Evolutionary conservation across 2,113 vertebrate genomes (phyloP), one percentile per base, ranked within the genome.

Genomic region (Irena cyanogastra): DNA sequence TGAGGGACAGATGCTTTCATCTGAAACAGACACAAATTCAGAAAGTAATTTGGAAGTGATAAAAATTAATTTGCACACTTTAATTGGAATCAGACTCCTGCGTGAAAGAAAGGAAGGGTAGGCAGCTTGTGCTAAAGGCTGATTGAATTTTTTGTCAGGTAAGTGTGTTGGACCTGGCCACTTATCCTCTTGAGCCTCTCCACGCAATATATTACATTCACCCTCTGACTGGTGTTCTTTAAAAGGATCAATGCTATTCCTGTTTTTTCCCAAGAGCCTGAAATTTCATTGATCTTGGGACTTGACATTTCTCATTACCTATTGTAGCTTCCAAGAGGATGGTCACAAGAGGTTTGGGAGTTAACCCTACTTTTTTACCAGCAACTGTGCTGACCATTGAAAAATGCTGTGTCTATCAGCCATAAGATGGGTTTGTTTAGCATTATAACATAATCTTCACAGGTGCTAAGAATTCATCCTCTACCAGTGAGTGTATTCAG

Each of bases 121-220:
- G 90, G 96, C 98, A 98, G 97, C 98, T 95, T 89, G 97, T 97
- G 98, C 94, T 95, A 92, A 95, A 94, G 95, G 96, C 97, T 98
- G 99, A 99, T 99, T 98, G 98, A 98, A 98, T 99, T 98, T 98
- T 99, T 99, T 98, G 98, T 99, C 97, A 97, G 98, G 98, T 98
- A 98, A 98, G 98, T 98, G 97, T 98, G 98, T 97, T 97, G 98
- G 97, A 98, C 98, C 98, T 97, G 98, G 97, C 98, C 89, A 83
- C 95, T 92, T 98, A 96, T 97, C 98, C 98, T 98, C 98, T 74
- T 83, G 98, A 98, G 98, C 96, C 97, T 97, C 91, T 97, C 97
- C 97, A 63, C 98, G 98, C 98, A 98, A 98, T 98, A 98, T 98
- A 98, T 99, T 98, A 98, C 97, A 97, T 97, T 98, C 98, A 97